Evolutionary conservation across 2,888 invertebrate species (phyloP).

Genomic region (Machimus rusticus): DNA sequence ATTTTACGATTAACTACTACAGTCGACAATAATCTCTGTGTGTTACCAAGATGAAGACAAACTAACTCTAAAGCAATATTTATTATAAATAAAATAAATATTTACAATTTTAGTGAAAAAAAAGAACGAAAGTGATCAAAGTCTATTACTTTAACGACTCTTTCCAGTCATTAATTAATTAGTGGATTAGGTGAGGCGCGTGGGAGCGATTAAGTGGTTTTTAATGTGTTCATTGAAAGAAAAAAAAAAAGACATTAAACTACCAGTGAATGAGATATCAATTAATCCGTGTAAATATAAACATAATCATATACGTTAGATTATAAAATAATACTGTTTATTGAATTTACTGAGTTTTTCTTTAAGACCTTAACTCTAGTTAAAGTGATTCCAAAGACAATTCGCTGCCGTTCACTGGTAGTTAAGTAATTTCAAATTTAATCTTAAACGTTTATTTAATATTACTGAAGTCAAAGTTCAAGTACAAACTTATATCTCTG

Average conservation of each 20-base stretch:
- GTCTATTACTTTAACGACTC: not conserved
- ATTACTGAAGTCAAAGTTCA: not conserved
- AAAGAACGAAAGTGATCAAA: not conserved
- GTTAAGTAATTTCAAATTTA: not conserved
- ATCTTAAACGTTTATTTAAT: not conserved
- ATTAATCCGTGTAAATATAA: not conserved
- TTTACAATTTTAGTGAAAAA: slow-evolving; percentile 5
- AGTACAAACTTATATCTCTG: slow-evolving; percentile 41
- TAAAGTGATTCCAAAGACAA: not conserved
- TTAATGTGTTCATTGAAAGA: not conserved
- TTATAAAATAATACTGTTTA: not conserved
- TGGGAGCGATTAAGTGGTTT: not conserved
- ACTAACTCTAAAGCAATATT: slow-evolving; percentile 20
- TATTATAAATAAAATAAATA: slow-evolving; percentile 3
- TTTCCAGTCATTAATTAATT: not conserved
- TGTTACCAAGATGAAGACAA: slow-evolving; percentile 16
- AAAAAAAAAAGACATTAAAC: not conserved
- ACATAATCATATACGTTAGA: not conserved
- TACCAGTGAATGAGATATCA: not conserved
- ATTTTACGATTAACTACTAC: slow-evolving; percentile 1
- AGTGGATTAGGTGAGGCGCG: not conserved
- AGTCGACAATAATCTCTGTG: slow-evolving; percentile 37
- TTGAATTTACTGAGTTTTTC: not conserved
- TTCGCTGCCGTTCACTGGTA: not conserved
- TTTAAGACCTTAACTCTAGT: not conserved